phyloP scores from a whole-genome alignment of 1,140 invertebrate genomes.

The Coenobita brevimanus region DNA sequence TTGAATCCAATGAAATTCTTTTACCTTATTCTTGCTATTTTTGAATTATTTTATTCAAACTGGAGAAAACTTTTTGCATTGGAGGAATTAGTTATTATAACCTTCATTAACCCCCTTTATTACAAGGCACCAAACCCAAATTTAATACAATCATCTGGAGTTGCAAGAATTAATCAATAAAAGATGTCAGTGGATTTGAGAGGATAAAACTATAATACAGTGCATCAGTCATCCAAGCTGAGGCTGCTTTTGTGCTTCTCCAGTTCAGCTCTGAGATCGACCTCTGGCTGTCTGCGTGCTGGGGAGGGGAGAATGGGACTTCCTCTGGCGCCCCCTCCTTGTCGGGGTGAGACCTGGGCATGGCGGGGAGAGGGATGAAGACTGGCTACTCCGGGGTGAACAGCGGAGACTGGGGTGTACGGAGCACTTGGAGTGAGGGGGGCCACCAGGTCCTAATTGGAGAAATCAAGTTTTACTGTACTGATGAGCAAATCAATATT shows the following conservation, averaged over 20 bases:
- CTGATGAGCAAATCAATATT: too few species aligned
- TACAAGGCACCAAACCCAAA: too few species aligned
- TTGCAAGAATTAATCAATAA: too few species aligned
- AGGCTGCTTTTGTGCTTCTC: conserved; percentile 53
- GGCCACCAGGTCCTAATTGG: conserved; percentile 37
- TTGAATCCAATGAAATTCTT: too few species aligned
- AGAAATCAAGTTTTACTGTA: not conserved
- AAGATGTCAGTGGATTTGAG: too few species aligned
- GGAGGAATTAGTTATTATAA: too few species aligned
- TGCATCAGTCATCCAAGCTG: conserved; percentile 16
- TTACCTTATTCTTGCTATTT: too few species aligned
- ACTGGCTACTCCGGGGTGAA: conserved; percentile 21
- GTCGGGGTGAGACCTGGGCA: not conserved
- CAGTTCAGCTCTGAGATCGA: conserved; percentile 40
- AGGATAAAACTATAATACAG: too few species aligned
- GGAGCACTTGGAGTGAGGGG: conserved; percentile 59
- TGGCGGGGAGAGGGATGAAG: conserved; percentile 33
- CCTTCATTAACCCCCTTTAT: too few species aligned
- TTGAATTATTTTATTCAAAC: too few species aligned
- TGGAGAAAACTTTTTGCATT: too few species aligned
- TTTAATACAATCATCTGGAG: too few species aligned
- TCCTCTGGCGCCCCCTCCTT: not conserved
- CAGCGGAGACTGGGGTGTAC: conserved; percentile 38
- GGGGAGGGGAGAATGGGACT: not conserved
- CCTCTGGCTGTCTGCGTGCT: conserved; percentile 23